These are phyloP conservation scores for Aphaenogaster rudis DNA, from an alignment of 1,140 invertebrate genomes.

Conservation along the genomic window DNA sequence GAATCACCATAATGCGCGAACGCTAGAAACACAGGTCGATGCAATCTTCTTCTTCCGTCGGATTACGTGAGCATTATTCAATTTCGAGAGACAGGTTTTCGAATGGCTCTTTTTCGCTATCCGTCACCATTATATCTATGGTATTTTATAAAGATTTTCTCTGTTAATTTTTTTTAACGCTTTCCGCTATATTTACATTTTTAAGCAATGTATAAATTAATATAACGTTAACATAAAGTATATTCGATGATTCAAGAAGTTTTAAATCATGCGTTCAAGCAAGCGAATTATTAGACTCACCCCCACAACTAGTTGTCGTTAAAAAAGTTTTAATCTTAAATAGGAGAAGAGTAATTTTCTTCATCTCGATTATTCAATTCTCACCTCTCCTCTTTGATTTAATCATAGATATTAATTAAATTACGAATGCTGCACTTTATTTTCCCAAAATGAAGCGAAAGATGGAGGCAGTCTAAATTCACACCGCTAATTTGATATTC, in stretches of 20 bases:
- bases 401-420: neutral
- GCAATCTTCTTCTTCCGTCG: slow-evolving; percentile 53
- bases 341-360: too few species aligned
- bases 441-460: neutral
- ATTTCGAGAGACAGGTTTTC: slow-evolving; percentile 29
- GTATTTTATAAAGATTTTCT: neutral
- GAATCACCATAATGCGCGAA: slow-evolving; percentile 66
- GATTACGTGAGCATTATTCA: slow-evolving; percentile 63
- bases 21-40: slow-evolving; percentile 72
- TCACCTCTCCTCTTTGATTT: neutral
- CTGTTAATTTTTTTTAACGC: neutral
- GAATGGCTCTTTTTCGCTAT: neutral
- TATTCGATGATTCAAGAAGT: neutral
- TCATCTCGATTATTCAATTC: neutral
- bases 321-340: neutral
- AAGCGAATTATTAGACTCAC: neutral
- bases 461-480: neutral
- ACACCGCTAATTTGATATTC: slow-evolving; percentile 26
- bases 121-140: neutral
- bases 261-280: neutral
- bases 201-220: slow-evolving; percentile 9
- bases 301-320: neutral
- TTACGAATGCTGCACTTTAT: neutral
- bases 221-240: neutral
- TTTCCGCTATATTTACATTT: neutral